Base-by-base conservation (phyloP, 2,797 vertebrate genomes). In the Cottoperca gobio region DNA sequence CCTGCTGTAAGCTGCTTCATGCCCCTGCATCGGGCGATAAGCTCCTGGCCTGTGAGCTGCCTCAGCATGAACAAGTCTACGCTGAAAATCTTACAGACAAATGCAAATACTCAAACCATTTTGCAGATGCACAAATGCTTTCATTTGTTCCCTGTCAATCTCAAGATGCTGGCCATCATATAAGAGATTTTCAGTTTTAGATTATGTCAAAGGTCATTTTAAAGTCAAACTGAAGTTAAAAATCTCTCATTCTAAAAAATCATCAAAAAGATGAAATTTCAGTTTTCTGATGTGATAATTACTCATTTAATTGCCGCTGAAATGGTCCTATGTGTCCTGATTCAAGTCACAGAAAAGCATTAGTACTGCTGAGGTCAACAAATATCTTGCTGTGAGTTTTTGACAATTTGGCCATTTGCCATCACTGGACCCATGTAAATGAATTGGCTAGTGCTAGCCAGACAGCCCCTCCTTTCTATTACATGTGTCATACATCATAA, bases 1-100 rank as follows among this genome's bases (percentile, higher is more conserved):
- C 80, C 82, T 89, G 82, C 86, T 76, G 65, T 88, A 88, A 89
- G 80, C 84, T 67, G 79, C 81, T 87, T 87, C 81, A 66, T 83
- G 60, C 71, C 61, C 33, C 81, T 73, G 84, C 79, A 77, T 82
- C 31, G 23, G 79, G 73, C 33, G 84, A 91, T 88, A 88, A 89
- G 83, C 79, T 76, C 24, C 50, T 70, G 57, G 78, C 58, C 84
- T 63, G 68, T 70, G 79, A 75, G 86, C 60, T 19, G 48, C 57
- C 81, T 82, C 87, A 77, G 82, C 88, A 71, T 61, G 78, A 85
- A 75, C 71, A 42, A 48, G 73, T 70, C 78, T 67, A 65, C 31
- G 42, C 24, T 39, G 45, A 73, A 72, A 79, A 54, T 72, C 67
- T 86, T 23, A 65, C 54, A 70, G 63, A 73, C 24, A 58, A 64